phyloP scores from a whole-genome alignment of 1,140 invertebrate species.

The Musca vetustissima region DNA sequence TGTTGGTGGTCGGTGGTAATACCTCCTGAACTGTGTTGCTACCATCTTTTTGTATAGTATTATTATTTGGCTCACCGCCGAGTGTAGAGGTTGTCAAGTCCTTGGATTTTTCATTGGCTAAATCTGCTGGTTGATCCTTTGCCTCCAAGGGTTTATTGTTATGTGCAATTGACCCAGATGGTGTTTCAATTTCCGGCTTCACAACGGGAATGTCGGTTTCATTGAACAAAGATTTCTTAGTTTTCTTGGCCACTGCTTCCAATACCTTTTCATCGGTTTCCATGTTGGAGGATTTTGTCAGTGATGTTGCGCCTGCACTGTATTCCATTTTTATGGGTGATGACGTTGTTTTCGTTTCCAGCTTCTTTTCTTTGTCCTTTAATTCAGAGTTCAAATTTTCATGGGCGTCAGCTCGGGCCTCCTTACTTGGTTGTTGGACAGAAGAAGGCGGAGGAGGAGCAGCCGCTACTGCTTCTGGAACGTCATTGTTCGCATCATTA shows the following conservation, averaged over 20 bases:
- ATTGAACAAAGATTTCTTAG: slow-evolving; percentile 44
- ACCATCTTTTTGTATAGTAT: too few species aligned
- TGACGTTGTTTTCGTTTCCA: neutral
- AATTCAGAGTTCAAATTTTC: neutral
- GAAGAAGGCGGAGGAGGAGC: too few species aligned
- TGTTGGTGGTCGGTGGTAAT: too few species aligned
- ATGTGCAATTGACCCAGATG: neutral
- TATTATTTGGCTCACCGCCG: too few species aligned
- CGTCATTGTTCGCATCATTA: neutral
- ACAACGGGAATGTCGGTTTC: slow-evolving; percentile 23
- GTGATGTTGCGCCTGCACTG: neutral
- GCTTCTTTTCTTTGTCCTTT: neutral
- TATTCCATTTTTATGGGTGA: slow-evolving; percentile 3
- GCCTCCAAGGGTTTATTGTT: neutral
- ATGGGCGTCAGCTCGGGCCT: neutral
- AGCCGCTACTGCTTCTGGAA: neutral
- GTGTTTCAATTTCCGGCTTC: slow-evolving; percentile 4
- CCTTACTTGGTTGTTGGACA: too few species aligned
- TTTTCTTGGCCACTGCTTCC: slow-evolving; percentile 49
- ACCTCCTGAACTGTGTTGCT: too few species aligned
- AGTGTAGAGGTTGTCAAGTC: neutral
- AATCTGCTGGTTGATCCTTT: neutral
- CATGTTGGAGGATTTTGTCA: neutral
- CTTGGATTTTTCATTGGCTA: neutral
- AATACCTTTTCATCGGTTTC: slow-evolving; percentile 43